Percentiles rank a stretch among this genome's conserved stretches.
Evolutionary conservation across 1,140 invertebrate genomes (phyloP).

Genomic region (Aporrectodea caliginosa): DNA sequence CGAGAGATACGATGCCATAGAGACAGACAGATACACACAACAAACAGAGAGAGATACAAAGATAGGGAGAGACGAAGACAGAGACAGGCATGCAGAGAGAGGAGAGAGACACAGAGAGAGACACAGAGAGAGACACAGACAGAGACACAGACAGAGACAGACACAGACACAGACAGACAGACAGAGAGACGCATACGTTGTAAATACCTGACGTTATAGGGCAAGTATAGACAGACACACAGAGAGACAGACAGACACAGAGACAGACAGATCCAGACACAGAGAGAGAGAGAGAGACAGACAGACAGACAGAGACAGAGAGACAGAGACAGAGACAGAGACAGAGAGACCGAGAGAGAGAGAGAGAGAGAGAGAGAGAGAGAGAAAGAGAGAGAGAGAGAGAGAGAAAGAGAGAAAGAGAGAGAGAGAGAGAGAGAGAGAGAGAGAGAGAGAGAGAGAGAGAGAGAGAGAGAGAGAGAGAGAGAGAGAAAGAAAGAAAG

Average conservation of each 20-base stretch:
- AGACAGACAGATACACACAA: too few relatives aligned
- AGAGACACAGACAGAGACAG: too few relatives aligned
- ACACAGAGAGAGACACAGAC: too few relatives aligned
- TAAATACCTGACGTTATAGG: too few relatives aligned
- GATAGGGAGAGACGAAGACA: too few relatives aligned
- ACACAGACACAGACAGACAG: too few relatives aligned
- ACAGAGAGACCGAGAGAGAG: not conserved
- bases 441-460: not conserved
- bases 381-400: not conserved
- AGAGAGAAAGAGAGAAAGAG: not conserved
- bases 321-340: not conserved
- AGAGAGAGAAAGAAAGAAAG: not conserved
- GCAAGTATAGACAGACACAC: not conserved
- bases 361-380: not conserved
- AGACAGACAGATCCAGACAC: not conserved
- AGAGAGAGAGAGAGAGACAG: not conserved
- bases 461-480: conserved; percentile 1
- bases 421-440: not conserved
- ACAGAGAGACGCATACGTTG: too few relatives aligned
- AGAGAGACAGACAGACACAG: not conserved
- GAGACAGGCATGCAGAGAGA: too few relatives aligned
- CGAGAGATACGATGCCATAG: too few relatives aligned
- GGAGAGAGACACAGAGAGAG: too few relatives aligned
- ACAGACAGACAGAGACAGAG: not conserved
- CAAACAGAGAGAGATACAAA: too few relatives aligned